Evolutionary conservation across 2,797 vertebrate genomes (phyloP).

Genomic region (Sebastes reedi): DNA sequence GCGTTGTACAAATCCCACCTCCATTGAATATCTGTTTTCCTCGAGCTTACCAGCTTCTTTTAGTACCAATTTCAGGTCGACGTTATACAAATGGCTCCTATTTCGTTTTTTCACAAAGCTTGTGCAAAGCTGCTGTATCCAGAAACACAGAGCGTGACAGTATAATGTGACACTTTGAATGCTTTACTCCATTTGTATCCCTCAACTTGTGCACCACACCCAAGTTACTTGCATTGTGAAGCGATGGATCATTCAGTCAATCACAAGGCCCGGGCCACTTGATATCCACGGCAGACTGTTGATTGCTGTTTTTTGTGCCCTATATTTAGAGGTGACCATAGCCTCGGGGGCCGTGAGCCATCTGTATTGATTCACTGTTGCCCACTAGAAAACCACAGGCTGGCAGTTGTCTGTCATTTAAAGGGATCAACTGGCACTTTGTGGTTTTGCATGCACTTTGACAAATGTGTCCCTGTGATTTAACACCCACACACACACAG

Average conservation of each 20-base stretch:
- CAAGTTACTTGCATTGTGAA: slow-evolving; percentile 40
- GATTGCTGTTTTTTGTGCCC: slow-evolving; percentile 51
- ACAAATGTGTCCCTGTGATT: slow-evolving; percentile 38
- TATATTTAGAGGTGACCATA: slow-evolving; percentile 65
- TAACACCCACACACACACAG: slow-evolving; percentile 7
- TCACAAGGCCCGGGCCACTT: slow-evolving; percentile 9
- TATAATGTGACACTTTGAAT: slow-evolving; percentile 17
- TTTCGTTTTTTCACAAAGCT: not conserved
- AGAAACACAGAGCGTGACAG: not conserved
- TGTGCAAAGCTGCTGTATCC: not conserved
- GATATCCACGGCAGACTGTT: slow-evolving; percentile 33
- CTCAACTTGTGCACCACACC: slow-evolving; percentile 30
- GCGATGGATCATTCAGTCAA: slow-evolving; percentile 3
- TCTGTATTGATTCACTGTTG: slow-evolving; percentile 60
- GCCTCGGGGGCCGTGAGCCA: slow-evolving; percentile 28
- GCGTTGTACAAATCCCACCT: not conserved
- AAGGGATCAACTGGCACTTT: slow-evolving; percentile 51
- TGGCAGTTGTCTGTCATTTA: slow-evolving; percentile 57
- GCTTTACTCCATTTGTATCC: not conserved
- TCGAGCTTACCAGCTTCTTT: not conserved
- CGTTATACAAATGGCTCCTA: not conserved
- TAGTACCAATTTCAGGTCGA: not conserved
- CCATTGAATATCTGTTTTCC: not conserved
- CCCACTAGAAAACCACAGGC: slow-evolving; percentile 41
- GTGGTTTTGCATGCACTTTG: slow-evolving; percentile 10